Base-by-base conservation (phyloP, 2,888 invertebrate species). In the Tigriopus californicus region DNA sequence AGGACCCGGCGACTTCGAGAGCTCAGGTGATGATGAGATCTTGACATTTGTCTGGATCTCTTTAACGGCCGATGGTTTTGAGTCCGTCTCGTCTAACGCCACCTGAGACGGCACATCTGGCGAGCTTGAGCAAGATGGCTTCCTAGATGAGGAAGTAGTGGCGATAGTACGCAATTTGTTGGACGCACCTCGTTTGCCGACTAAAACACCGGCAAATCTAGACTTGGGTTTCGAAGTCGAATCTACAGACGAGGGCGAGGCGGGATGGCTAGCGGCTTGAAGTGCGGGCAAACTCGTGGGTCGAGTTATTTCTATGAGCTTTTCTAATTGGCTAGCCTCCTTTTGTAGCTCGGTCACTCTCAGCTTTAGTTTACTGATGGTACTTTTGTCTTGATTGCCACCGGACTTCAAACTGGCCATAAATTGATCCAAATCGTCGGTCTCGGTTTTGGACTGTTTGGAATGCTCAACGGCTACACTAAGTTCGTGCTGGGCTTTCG, bases 401-500 rank as follows among this genome's bases (percentile, higher is more conserved):
- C 72, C 72, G 10, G 68, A 66, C 61, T 72, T 73, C 41, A 75
- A 69, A 20, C 70, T 67, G 6, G 65, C 64, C 88, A 94, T 90
- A 70, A 79, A 94, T 5, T 79, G 79, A 68, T 94, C 94, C 52
- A 94, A 71, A 1, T 83, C 82, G 68, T 91, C 90, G 1, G 69
- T 71, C 60, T 71, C 69, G 6, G 61, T 44, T 10, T 40, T 40
- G 13, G 41, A 15, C 13, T 40, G n/a, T 56, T 57, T 33, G 33
- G 42, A 18, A 15, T 53, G n/a, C 5, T 42, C 33, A 6, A 60
- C 11, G 33, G 49, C 49, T 5, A 24, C 22, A n/a, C 18, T 8
- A 2, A 20, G 13, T 33, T 59, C 59, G 8, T 18, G 22, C 24
- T 24, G 18, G 20, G 11, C 12, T 41, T 41, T 41, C 13, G 13